Percentiles rank a stretch among this genome's conserved stretches.
phyloP scores from a whole-genome alignment of 2,888 invertebrate species.

The Perithous albicinctus region DNA sequence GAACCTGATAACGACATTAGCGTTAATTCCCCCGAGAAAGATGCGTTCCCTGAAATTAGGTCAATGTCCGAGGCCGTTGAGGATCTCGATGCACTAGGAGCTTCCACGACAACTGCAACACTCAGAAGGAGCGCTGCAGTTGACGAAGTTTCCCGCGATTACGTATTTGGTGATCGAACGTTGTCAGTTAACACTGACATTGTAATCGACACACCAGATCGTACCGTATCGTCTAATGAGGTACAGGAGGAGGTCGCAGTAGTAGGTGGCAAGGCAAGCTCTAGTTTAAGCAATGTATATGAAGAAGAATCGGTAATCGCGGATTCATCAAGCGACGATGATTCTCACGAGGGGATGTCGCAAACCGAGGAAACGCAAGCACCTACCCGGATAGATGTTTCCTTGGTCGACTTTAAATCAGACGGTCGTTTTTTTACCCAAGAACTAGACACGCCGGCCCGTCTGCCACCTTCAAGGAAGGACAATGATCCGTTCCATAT shows the following conservation, averaged over 20 bases:
- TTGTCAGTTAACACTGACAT: neutral
- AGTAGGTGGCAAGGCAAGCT: neutral
- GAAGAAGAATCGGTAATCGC: neutral
- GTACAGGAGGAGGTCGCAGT: neutral
- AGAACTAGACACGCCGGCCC: neutral
- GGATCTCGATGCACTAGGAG: neutral
- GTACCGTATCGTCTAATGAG: neutral
- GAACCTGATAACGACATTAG: neutral
- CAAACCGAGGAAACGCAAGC: too few relatives aligned
- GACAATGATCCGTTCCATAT: neutral
- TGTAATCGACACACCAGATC: neutral
- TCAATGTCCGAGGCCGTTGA: neutral
- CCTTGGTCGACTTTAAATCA: neutral
- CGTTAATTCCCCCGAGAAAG: neutral
- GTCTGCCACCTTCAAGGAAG: slow-evolving; percentile 1
- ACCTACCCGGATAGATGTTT: neutral
- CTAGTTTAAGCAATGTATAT: neutral
- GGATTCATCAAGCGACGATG: neutral
- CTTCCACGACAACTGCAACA: neutral
- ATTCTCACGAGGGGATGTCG: neutral
- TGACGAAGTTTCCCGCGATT: neutral
- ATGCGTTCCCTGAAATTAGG: neutral
- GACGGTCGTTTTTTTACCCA: neutral
- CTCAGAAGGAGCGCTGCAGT: neutral
- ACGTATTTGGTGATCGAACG: neutral